Conservation (phyloP, 2,113 vertebrate species). For the Rafetus swinhoei region DNA sequence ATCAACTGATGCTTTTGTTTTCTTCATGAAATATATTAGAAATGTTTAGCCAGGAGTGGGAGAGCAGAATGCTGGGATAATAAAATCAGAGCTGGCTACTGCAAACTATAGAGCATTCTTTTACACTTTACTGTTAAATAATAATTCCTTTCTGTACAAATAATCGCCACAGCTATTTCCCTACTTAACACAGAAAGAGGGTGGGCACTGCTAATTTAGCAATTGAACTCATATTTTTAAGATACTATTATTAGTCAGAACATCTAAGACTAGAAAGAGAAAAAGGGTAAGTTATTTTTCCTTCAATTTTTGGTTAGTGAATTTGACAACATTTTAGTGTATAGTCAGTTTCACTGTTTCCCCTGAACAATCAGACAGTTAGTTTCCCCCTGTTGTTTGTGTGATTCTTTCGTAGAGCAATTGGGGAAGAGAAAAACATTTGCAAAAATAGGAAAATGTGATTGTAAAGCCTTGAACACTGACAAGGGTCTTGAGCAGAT, state of each 20-base stretch:
- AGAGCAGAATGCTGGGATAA: neutral
- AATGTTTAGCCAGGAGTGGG: neutral
- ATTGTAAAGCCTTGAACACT: constrained; percentile 32
- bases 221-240: neutral
- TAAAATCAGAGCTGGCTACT: rapidly evolving
- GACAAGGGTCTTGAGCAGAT: constrained; percentile 32
- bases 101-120: neutral
- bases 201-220: constrained; percentile 5
- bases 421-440: constrained; percentile 15
- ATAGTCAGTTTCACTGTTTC: neutral
- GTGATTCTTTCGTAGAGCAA: constrained; percentile 25
- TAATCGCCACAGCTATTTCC: neutral
- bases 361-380: neutral
- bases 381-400: neutral
- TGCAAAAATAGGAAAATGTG: constrained; percentile 62
- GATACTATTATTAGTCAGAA: neutral
- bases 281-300: neutral
- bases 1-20: neutral
- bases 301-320: constrained; percentile 20
- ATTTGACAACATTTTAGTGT: constrained; percentile 26
- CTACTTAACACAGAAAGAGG: neutral
- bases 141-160: neutral
- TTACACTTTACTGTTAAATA: neutral
- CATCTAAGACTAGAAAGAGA: neutral
- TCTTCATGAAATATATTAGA: neutral